Conservation (phyloP, 1,140 invertebrate genomes). For the Xylocopa sonorina region DNA sequence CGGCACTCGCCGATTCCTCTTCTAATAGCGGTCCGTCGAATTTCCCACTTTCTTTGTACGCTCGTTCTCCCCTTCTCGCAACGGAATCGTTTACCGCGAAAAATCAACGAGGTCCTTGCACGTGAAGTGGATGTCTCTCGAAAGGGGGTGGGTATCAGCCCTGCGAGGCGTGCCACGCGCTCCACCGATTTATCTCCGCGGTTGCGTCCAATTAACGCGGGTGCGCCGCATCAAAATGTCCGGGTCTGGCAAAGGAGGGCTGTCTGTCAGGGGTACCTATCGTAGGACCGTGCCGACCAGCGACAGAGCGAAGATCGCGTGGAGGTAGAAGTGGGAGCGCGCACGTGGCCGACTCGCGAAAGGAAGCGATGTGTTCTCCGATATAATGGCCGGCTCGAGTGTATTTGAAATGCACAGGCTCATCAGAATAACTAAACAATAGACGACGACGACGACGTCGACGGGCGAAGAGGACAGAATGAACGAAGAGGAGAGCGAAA, state of each 20-base stretch:
- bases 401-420: slow-evolving; percentile 68
- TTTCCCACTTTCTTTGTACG: background rate
- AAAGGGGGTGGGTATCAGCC: background rate
- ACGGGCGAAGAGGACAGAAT: slow-evolving; percentile 12
- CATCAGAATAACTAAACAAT: slow-evolving; percentile 75
- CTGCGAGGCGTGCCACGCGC: background rate
- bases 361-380: slow-evolving; percentile 54
- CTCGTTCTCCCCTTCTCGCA: background rate
- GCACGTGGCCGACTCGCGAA: slow-evolving; percentile 40
- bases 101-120: slow-evolving; percentile 21
- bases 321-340: background rate
- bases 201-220: slow-evolving; percentile 46
- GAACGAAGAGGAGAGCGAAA: slow-evolving; percentile 19
- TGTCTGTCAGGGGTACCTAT: background rate
- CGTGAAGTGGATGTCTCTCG: background rate
- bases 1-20: no score
- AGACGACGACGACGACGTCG: slow-evolving; percentile 30
- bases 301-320: background rate
- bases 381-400: slow-evolving; percentile 68
- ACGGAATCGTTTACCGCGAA: slow-evolving; percentile 26
- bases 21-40: background rate
- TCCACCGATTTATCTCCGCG: slow-evolving; percentile 22
- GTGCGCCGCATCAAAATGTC: slow-evolving; percentile 1
- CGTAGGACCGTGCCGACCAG: background rate
- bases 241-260: background rate